Percentiles rank a stretch among this genome's conserved stretches.
Conservation (phyloP, 2,888 invertebrate genomes). For the Troides aeacus region DNA sequence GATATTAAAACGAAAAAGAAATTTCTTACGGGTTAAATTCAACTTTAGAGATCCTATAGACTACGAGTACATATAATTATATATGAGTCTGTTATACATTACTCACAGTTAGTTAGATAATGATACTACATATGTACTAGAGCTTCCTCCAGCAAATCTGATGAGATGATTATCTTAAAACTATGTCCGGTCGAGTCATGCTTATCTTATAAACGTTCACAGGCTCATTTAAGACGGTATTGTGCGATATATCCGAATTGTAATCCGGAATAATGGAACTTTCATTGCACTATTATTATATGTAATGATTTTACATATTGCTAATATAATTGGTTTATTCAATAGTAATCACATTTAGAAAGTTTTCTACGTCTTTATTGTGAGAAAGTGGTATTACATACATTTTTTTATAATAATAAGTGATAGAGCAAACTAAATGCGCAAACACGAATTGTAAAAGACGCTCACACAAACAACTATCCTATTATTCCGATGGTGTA, state of each 20-base stretch:
- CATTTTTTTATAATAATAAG: too few relatives aligned
- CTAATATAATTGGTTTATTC: neutral
- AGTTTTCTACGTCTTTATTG: neutral
- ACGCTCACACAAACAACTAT: too few relatives aligned
- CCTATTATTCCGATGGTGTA: too few relatives aligned
- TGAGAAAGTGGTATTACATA: neutral
- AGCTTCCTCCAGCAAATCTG: constrained; percentile 46
- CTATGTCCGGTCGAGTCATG: constrained; percentile 43
- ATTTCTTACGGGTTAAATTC: too few relatives aligned
- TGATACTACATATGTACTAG: constrained; percentile 46
- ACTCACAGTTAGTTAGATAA: constrained; percentile 28
- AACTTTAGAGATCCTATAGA: too few relatives aligned
- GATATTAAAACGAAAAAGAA: too few relatives aligned
- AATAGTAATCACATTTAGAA: neutral
- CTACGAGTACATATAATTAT: too few relatives aligned
- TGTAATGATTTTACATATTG: constrained; percentile 4
- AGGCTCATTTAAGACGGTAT: constrained; percentile 18
- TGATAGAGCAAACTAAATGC: too few relatives aligned
- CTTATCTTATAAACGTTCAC: constrained; percentile 4
- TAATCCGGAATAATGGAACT: constrained; percentile 7
- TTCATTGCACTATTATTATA: constrained; percentile 4
- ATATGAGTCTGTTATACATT: constrained; percentile 1
- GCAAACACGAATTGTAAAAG: too few relatives aligned
- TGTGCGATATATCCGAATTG: constrained; percentile 3
- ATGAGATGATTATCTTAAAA: constrained; percentile 50